Conservation (phyloP, 1,140 invertebrate species). For the Megathymus violae region DNA sequence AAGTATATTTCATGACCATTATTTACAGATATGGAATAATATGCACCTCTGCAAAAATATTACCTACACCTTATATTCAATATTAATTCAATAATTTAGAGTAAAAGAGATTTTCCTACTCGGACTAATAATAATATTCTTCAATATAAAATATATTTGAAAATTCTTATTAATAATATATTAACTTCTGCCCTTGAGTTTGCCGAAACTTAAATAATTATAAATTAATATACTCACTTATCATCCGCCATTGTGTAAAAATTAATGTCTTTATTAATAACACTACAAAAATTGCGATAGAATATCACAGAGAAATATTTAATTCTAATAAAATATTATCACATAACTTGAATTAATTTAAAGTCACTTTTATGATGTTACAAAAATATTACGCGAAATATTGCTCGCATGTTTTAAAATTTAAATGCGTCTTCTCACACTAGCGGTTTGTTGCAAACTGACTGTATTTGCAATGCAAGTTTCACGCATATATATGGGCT, state of each 20-base stretch:
- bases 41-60: too few relatives aligned
- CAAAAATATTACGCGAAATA: constrained; percentile 31
- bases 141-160: too few relatives aligned
- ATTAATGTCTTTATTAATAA: constrained; percentile 28
- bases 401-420: constrained; percentile 34
- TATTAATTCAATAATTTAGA: too few relatives aligned
- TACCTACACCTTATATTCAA: too few relatives aligned
- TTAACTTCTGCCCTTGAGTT: too few relatives aligned
- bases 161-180: too few relatives aligned
- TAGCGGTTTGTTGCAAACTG: constrained; percentile 44
- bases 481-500: constrained; percentile 47
- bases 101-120: too few relatives aligned
- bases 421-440: constrained; percentile 35
- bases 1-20: too few relatives aligned
- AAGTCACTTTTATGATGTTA: constrained; percentile 37
- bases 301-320: constrained; percentile 58
- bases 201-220: too few relatives aligned
- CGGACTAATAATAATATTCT: too few relatives aligned
- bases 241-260: constrained; percentile 54
- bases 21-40: too few relatives aligned
- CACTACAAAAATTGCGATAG: constrained; percentile 44
- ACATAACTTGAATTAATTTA: constrained; percentile 47
- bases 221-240: constrained; percentile 57
- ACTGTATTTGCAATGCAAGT: constrained; percentile 34
- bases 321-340: constrained; percentile 45